A percentile compares a stretch with the other conserved stretches of the same genome.
These are phyloP conservation scores for Keiferia lycopersicella DNA, from an alignment of 2,888 invertebrate genomes.

Conservation along the genomic window DNA sequence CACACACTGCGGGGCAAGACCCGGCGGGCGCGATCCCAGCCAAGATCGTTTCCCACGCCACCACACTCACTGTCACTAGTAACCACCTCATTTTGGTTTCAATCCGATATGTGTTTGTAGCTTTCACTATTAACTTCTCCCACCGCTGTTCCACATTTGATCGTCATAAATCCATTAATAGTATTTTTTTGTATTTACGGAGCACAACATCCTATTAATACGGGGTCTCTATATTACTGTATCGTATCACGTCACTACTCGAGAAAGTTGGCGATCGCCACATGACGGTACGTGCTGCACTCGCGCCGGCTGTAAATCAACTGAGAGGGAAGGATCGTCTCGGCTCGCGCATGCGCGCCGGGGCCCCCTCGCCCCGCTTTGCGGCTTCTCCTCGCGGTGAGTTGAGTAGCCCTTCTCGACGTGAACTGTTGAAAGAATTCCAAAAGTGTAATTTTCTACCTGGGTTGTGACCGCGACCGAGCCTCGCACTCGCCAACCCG, in stretches of 20 bases:
- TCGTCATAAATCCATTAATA: conserved; percentile 42
- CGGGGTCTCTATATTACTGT: conserved; percentile 56
- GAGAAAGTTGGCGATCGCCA: conserved; percentile 77
- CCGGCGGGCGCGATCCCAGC: conserved; percentile 77
- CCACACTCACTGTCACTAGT: conserved; percentile 71
- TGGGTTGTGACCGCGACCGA: conserved; percentile 69
- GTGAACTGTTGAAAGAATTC: conserved; percentile 76
- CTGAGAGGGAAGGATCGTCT: conserved; percentile 76
- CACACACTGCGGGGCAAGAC: conserved; percentile 88
- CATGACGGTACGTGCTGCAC: conserved; percentile 83
- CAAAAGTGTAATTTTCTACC: conserved; percentile 79
- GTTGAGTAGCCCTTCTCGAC: conserved; percentile 72
- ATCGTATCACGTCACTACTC: conserved; percentile 80
- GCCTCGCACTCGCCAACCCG: conserved; percentile 65
- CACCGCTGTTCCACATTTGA: conserved; percentile 46
- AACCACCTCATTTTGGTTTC: conserved; percentile 74
- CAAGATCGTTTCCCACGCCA: conserved; percentile 67
- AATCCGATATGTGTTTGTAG: conserved; percentile 50
- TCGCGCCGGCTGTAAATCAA: conserved; percentile 69
- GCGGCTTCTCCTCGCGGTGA: conserved; percentile 75
- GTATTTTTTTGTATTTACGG: conserved; percentile 38
- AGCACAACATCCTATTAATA: conserved; percentile 42
- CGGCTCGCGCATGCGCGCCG: conserved; percentile 75
- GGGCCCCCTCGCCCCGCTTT: conserved; percentile 76
- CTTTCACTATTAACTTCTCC: conserved; percentile 57